A percentile compares a stretch with the other conserved stretches of the same genome.
Evolutionary conservation across 2,113 vertebrate genomes (phyloP).

Genomic region (Tiliqua scincoides): DNA sequence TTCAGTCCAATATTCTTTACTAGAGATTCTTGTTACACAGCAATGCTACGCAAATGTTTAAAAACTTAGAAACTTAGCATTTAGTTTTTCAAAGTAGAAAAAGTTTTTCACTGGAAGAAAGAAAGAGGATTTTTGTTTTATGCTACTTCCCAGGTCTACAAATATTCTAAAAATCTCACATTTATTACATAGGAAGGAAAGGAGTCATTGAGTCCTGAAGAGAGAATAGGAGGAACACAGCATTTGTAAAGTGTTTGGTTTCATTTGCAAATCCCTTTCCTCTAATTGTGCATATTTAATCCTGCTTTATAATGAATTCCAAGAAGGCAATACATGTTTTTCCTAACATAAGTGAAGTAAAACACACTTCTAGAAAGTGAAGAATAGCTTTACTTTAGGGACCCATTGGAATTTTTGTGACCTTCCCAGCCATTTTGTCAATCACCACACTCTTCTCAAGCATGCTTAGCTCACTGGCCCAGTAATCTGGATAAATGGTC

Average conservation of each 20-base stretch:
- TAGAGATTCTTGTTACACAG: not conserved
- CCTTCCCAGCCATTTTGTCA: too few relatives aligned
- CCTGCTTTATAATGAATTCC: conserved; percentile 14
- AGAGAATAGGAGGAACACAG: conserved; percentile 44
- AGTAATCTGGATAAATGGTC: too few relatives aligned
- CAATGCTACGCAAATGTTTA: not conserved
- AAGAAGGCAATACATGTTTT: not conserved
- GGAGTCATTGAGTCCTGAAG: not conserved
- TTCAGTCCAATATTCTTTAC: too few relatives aligned
- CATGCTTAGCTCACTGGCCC: too few relatives aligned
- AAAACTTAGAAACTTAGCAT: not conserved
- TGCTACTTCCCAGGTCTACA: not conserved
- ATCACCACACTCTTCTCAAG: too few relatives aligned
- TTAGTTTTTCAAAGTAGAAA: not conserved
- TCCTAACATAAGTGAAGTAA: not conserved
- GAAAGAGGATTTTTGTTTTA: not conserved
- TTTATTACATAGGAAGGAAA: conserved; percentile 5
- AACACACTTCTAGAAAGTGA: not conserved
- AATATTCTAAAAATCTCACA: not conserved
- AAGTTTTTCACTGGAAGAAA: not conserved
- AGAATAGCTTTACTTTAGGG: too few relatives aligned
- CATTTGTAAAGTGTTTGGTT: conserved; percentile 34
- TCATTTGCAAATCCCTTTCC: conserved; percentile 37
- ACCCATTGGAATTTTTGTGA: too few relatives aligned
- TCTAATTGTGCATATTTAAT: conserved; percentile 53